Evolutionary conservation across 30 jellyfish, hydroid and myxozoan genomes (phyloP), one percentile per base, ranked within the genome.

Genomic region (Clytia hemisphaerica): DNA sequence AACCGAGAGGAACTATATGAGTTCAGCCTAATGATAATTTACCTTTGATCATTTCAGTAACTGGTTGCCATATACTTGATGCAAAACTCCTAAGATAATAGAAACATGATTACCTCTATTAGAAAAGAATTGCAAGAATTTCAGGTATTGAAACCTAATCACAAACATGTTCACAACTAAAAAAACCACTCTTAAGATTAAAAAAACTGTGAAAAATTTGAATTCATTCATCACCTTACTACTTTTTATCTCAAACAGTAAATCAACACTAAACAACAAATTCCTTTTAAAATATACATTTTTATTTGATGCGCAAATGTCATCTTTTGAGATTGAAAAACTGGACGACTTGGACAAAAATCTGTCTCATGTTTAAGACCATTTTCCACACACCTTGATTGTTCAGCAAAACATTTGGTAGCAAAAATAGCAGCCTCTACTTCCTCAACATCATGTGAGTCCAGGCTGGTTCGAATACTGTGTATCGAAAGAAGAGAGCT

Each of bases 371-470:
- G 12, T 9, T 53, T 7, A 24, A 10, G 19, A 53, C 14, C 32
- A 53, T 9, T 7, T n/a, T 1, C 4, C 37, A 68, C 44, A 2
- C 38, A 89, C 98, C 88, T 73, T 75, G 98, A 89, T 45, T 89
- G 98, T 61, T 76, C 84, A 74, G 95, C 85, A 66, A 89, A 89
- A 28, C 83, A 51, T 61, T 89, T 89, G 22, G 95, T 89, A 2
- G 98, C 98, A 78, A 80, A 89, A 18, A 89, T 80, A 14, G 98
- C 98, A 28, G 98, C 98, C 67, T 89, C 98, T 21, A 89, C 98
- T 69, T 89, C 98, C 29, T 76, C 94, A 49, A 53, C 62, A 58
- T 89, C 95, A 80, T 89, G 98, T 12, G 98, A 89, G 49, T 89
- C 98, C 62, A 89, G 84, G 7, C 95, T 75, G 75, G 75, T 89